Evolutionary conservation across 2,797 vertebrate genomes (phyloP).

Genomic region (Hoplostethus mediterraneus): DNA sequence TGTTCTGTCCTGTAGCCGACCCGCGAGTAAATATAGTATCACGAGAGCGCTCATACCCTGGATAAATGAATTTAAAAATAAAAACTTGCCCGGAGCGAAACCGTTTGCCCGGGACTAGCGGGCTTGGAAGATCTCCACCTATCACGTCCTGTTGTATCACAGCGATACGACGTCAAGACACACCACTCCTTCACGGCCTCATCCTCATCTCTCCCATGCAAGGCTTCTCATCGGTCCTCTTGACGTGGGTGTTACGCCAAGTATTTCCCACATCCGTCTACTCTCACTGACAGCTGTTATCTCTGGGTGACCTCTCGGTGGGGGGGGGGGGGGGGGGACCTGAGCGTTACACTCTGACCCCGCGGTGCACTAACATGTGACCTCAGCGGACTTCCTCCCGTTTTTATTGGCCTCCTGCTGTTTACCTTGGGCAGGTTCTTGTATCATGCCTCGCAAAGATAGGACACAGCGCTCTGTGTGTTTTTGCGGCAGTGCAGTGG

Average conservation of each 20-base stretch:
- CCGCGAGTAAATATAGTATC: constrained; percentile 35
- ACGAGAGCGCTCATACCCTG: constrained; percentile 2
- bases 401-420: constrained; percentile 69
- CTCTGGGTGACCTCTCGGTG: constrained; percentile 52
- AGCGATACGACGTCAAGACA: not conserved
- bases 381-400: constrained; percentile 67
- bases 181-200: constrained; percentile 1
- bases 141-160: not conserved
- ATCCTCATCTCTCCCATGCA: constrained; percentile 5
- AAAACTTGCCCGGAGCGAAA: not conserved
- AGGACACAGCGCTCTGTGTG: constrained; percentile 31
- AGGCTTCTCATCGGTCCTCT: constrained; percentile 40
- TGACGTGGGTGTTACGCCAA: constrained; percentile 13
- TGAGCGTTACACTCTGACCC: constrained; percentile 49
- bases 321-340: constrained; percentile 18
- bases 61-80: constrained; percentile 26
- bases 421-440: constrained; percentile 64
- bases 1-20: constrained; percentile 3
- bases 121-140: no score
- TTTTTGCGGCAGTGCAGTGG: not conserved
- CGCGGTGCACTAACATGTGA: constrained; percentile 63
- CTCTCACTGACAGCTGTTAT: constrained; percentile 50
- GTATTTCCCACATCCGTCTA: constrained; percentile 24
- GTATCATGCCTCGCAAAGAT: constrained; percentile 43
- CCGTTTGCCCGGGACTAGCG: no score